Percentiles rank a stretch among this genome's conserved stretches.
phyloP scores from a whole-genome alignment of 2,797 vertebrate species.

The Varecia variegata region DNA sequence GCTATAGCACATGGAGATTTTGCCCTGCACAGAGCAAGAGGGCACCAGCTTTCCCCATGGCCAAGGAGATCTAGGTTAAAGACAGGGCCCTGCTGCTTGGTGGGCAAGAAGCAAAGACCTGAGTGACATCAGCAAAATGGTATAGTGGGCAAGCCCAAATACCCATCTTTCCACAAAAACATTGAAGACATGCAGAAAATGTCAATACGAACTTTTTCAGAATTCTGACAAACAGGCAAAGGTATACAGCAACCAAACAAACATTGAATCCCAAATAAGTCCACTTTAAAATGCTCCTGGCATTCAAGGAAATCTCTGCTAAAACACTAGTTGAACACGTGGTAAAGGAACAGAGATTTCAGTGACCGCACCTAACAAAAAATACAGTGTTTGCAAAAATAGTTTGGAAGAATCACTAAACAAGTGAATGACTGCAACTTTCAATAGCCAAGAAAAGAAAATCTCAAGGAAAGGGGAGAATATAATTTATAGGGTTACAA shows the following conservation, averaged over 20 bases:
- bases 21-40: constrained; percentile 5
- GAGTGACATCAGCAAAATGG: not conserved
- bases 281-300: not conserved
- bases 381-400: constrained; percentile 38
- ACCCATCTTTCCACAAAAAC: not conserved
- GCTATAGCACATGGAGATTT: not conserved
- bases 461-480: not conserved
- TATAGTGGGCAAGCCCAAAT: not conserved
- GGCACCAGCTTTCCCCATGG: not conserved
- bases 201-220: not conserved
- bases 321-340: constrained; percentile 44
- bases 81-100: not conserved
- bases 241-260: not conserved
- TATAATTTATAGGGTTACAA: constrained; percentile 17
- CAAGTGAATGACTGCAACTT: not conserved
- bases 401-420: constrained; percentile 32
- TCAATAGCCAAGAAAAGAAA: constrained; percentile 33
- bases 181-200: not conserved
- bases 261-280: not conserved
- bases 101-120: not conserved
- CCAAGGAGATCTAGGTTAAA: not conserved
- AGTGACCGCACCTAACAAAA: not conserved
- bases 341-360: constrained; percentile 7
- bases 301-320: not conserved
- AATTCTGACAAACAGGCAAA: constrained; percentile 35